Percentiles rank a stretch among this genome's conserved stretches.
Conservation (phyloP, 2,113 vertebrate genomes). For the Piprites chloris region DNA sequence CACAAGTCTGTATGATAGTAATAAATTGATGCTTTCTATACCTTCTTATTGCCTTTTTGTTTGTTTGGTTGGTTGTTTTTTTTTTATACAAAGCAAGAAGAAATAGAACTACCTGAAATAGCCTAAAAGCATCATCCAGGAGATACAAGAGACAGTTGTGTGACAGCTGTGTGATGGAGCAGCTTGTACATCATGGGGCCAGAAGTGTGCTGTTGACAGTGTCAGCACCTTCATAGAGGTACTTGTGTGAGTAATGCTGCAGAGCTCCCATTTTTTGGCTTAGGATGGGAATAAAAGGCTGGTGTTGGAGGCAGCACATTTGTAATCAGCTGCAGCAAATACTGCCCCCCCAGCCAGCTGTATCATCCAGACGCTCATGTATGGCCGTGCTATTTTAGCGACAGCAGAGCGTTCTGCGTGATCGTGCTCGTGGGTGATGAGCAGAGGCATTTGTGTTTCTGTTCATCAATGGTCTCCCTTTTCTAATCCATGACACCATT, state of each 20-base stretch:
- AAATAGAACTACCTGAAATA: background rate
- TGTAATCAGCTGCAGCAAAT: background rate
- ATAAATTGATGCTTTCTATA: background rate
- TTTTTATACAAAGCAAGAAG: background rate
- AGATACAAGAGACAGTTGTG: background rate
- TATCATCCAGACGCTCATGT: background rate
- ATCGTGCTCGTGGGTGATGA: rapidly evolving
- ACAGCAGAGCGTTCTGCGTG: rapidly evolving
- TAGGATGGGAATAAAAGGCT: background rate
- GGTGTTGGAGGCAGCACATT: background rate
- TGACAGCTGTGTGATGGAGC: background rate
- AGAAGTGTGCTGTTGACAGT: background rate
- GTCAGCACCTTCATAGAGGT: rapidly evolving
- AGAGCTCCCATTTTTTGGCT: background rate
- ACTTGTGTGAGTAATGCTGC: background rate
- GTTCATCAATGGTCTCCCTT: background rate
- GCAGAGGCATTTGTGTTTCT: background rate
- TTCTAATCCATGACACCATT: background rate
- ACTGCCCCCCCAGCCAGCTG: background rate
- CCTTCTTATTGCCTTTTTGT: background rate
- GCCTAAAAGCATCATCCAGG: background rate
- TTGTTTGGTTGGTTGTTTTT: no score
- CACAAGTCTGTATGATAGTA: constrained; percentile 11
- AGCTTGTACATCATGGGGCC: background rate
- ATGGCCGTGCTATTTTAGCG: background rate